phyloP scores from a whole-genome alignment of 2,113 vertebrate species.

The Dipodomys spectabilis region DNA sequence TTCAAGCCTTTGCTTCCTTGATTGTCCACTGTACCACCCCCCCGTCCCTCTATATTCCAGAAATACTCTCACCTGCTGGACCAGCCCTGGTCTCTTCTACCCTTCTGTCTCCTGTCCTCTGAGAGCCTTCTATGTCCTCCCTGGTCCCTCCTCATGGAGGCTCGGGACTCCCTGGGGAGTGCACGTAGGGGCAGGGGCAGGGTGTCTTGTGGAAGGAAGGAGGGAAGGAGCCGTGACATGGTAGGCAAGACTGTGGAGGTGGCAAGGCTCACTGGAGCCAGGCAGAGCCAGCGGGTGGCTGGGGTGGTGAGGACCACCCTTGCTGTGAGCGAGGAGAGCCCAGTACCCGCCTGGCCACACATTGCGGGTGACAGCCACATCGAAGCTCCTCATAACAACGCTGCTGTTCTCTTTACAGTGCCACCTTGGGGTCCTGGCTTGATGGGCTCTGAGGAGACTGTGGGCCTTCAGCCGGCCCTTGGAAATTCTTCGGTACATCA shows the following conservation, averaged over 20 bases:
- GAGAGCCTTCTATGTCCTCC: neutral
- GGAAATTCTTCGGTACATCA: neutral
- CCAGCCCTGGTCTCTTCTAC: neutral
- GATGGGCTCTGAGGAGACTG: fast-evolving
- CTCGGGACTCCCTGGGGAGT: neutral
- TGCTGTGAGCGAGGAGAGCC: neutral
- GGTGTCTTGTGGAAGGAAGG: neutral
- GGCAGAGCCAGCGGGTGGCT: neutral
- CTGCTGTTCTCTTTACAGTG: fast-evolving
- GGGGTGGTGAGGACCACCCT: neutral
- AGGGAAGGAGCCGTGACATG: neutral
- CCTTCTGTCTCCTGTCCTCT: neutral
- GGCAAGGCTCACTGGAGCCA: neutral
- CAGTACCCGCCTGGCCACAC: fast-evolving
- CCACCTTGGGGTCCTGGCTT: neutral
- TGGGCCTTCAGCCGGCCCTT: neutral
- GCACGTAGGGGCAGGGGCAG: fast-evolving
- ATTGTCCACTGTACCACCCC: neutral
- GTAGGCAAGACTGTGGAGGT: neutral
- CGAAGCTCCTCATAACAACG: fast-evolving
- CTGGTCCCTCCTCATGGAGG: neutral
- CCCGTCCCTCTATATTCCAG: neutral
- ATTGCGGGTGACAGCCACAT: fast-evolving
- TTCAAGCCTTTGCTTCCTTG: neutral
- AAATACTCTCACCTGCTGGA: too few relatives aligned